phyloP scores from a whole-genome alignment of 2,113 vertebrate genomes.

The Gasterosteus aculeatus region DNA sequence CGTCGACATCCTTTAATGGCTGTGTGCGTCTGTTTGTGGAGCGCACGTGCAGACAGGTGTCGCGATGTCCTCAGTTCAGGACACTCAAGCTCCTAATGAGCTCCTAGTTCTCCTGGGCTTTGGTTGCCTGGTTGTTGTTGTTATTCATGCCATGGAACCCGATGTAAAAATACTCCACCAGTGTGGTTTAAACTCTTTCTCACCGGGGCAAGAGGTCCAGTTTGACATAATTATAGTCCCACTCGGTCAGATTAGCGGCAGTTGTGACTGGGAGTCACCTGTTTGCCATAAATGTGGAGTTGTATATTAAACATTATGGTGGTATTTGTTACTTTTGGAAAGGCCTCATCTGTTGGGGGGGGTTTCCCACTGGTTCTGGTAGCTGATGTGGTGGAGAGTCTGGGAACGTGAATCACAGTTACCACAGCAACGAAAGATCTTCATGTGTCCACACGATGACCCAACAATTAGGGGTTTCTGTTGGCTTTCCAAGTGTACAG shows the following conservation, averaged over 20 bases:
- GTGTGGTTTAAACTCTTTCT: slow-evolving; percentile 20
- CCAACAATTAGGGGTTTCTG: slow-evolving; percentile 7
- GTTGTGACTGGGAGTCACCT: slow-evolving; percentile 68
- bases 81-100: slow-evolving; percentile 52
- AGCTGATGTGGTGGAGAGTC: slow-evolving; percentile 21
- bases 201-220: slow-evolving; percentile 46
- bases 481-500: slow-evolving; percentile 1
- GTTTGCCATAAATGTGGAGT: slow-evolving; percentile 68
- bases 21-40: slow-evolving; percentile 37
- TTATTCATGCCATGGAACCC: slow-evolving; percentile 35
- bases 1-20: slow-evolving; percentile 11
- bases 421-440: slow-evolving; percentile 25
- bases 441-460: neutral
- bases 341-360: slow-evolving; percentile 25
- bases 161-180: slow-evolving; percentile 59
- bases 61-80: slow-evolving; percentile 12
- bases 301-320: slow-evolving; percentile 46
- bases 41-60: slow-evolving; percentile 49
- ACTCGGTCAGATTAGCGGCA: slow-evolving; percentile 59
- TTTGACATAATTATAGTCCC: slow-evolving; percentile 73
- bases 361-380: slow-evolving; percentile 55
- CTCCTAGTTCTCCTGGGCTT: slow-evolving; percentile 43
- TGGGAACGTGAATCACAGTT: slow-evolving; percentile 29
- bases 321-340: slow-evolving; percentile 40
- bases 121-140: slow-evolving; percentile 62